Evolutionary conservation across 2,113 vertebrate species (phyloP).

Genomic region (Chauna torquata): DNA sequence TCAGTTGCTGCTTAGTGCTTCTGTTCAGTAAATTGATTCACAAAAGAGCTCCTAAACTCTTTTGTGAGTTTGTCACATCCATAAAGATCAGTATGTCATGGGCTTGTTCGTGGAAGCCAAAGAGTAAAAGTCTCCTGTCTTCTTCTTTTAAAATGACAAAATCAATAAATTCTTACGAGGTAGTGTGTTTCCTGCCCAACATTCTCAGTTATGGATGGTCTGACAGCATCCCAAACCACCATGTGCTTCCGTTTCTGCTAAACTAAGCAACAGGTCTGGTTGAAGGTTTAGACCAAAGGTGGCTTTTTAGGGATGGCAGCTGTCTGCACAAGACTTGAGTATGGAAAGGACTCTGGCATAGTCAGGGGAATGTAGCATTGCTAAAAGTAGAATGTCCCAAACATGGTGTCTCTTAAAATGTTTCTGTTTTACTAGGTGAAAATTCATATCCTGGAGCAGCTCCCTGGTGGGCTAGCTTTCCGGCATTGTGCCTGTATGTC

Average conservation of each 20-base stretch:
- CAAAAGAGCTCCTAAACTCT: neutral
- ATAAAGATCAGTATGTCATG: neutral
- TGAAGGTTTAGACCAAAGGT: neutral
- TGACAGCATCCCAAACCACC: neutral
- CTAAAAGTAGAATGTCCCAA: neutral
- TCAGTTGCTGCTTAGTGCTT: neutral
- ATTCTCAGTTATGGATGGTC: neutral
- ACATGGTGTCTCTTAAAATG: neutral
- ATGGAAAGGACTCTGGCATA: neutral
- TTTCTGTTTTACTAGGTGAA: neutral
- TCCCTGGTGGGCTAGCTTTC: neutral
- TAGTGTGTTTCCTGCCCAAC: neutral
- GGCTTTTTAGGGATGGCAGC: neutral
- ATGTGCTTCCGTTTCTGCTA: neutral
- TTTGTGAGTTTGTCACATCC: neutral
- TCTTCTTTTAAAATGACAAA: neutral
- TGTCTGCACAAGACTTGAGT: neutral
- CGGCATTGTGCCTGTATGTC: neutral
- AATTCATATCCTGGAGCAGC: neutral
- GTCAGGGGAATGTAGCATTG: neutral
- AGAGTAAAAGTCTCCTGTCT: neutral
- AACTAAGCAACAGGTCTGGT: neutral
- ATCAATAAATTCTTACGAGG: neutral
- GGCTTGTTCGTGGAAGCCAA: neutral
- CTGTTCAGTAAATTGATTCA: neutral